Percentiles rank a stretch among this genome's conserved stretches.
Evolutionary conservation across 1,140 invertebrate species (phyloP).

Genomic region (Scylla paramamosain): DNA sequence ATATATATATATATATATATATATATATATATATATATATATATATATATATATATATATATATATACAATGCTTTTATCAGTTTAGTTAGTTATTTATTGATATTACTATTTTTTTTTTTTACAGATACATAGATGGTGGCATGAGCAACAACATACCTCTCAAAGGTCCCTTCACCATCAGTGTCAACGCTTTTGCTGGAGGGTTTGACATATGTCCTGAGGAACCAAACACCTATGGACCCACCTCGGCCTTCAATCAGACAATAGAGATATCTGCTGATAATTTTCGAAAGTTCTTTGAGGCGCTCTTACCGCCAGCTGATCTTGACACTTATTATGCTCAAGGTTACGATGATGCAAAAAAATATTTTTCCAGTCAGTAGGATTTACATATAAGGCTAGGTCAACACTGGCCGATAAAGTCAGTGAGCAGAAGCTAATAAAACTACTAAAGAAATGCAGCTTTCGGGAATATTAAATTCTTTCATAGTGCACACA

Average conservation of each 20-base stretch:
- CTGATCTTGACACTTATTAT: slow-evolving; percentile 42
- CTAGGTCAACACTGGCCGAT: no score
- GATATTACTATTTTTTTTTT: background rate
- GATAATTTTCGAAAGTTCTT: slow-evolving; percentile 44
- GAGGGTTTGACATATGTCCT: slow-evolving; percentile 65
- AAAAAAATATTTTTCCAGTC: slow-evolving; percentile 24
- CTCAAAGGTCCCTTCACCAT: slow-evolving; percentile 57
- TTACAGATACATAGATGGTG: slow-evolving; percentile 63
- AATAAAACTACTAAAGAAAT: no score
- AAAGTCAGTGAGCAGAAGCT: no score
- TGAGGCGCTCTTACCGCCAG: slow-evolving; percentile 27
- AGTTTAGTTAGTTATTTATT: background rate
- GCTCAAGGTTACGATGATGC: slow-evolving; percentile 46
- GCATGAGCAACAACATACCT: slow-evolving; percentile 70
- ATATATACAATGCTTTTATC: no score
- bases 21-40: no score
- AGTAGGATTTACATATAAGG: background rate
- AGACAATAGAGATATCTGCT: slow-evolving; percentile 39
- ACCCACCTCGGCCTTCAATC: slow-evolving; percentile 57
- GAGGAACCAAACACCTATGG: slow-evolving; percentile 17
- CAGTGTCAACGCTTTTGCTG: slow-evolving; percentile 62
- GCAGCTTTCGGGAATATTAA: no score
- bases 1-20: no score
- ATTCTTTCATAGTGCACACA: no score
- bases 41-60: background rate